A percentile compares a stretch with the other conserved stretches of the same genome.
phyloP scores from a whole-genome alignment of 2,797 vertebrate genomes.

The Xenentodon cancila region DNA sequence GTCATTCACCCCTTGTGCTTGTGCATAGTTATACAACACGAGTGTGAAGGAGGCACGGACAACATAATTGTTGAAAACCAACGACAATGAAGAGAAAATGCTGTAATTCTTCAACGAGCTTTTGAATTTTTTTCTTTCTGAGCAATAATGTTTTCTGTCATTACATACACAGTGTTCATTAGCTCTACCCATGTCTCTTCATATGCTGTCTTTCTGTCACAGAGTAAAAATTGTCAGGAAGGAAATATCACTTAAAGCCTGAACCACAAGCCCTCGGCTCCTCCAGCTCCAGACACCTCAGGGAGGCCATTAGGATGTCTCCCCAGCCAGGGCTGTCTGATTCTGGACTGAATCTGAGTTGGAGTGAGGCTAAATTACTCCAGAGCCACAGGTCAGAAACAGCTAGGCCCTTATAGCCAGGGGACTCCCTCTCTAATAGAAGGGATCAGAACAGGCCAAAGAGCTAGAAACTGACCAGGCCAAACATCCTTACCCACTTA shows the following conservation, averaged over 20 bases:
- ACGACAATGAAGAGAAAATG: slow-evolving; percentile 22
- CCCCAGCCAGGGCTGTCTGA: slow-evolving; percentile 48
- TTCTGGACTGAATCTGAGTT: slow-evolving; percentile 56
- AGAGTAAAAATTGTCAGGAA: slow-evolving; percentile 15
- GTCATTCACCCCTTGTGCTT: slow-evolving; percentile 73
- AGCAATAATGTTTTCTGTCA: background rate
- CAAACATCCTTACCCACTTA: slow-evolving; percentile 61
- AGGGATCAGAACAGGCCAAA: slow-evolving; percentile 72
- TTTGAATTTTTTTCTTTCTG: too few relatives aligned
- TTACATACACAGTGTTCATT: background rate
- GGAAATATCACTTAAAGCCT: slow-evolving; percentile 39
- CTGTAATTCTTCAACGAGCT: slow-evolving; percentile 15
- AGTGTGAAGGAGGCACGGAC: slow-evolving; percentile 64
- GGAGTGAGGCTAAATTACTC: slow-evolving; percentile 72
- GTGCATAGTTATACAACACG: slow-evolving; percentile 56
- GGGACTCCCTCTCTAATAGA: slow-evolving; percentile 71
- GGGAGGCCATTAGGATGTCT: slow-evolving; percentile 77
- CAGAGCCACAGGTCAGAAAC: slow-evolving; percentile 75
- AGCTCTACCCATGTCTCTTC: background rate
- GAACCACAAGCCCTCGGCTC: slow-evolving; percentile 20
- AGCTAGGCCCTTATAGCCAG: slow-evolving; percentile 54
- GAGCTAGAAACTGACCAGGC: slow-evolving; percentile 61
- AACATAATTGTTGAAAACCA: slow-evolving; percentile 36
- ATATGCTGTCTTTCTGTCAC: slow-evolving; percentile 18
- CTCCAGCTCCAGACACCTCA: slow-evolving; percentile 62